Base-by-base conservation (phyloP, 1,140 invertebrate genomes). In the Argopecten irradians region DNA sequence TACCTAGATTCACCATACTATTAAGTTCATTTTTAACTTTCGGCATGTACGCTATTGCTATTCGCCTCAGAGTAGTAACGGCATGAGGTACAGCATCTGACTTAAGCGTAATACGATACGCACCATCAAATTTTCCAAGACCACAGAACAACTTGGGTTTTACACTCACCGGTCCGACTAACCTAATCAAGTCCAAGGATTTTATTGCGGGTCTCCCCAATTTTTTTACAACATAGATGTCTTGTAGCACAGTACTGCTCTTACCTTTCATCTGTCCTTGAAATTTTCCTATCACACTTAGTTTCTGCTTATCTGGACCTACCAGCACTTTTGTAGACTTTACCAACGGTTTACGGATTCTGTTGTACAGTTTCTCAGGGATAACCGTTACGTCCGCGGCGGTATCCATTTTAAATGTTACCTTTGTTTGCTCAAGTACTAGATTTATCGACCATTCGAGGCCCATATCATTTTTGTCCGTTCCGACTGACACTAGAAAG, bases 11-110 rank as follows among this genome's bases (percentile, higher is more conserved):
- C 71, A 92, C 88, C 91, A 92, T 91, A 39, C 90, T 84, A 32
- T 83, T 22, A 14, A 93, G 71, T 82, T 92, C 90, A 2, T 34
- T 36, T 43, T 91, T 89, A 8, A 92, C 90, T 82, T 91, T 88
- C 71, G 46, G 32, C n/a, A 90, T 41, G 35, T 87, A 36, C 19
- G 89, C 85, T 36, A 92, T 87, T 28, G 89, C 88, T 22, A 91
- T 86, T 86, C 88, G 85, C 14, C 89, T 71, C 16, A 88, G 89
- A 32, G 41, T 19, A 5, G 43, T 71, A 16, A 90, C 16, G 16
- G 89, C 84, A 83, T 88, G 87, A 14, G 90, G 88, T 41, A 35
- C 34, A 2, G 82, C 87, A 55, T 88, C 33, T 22, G 34, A 16
- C 35, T 90, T 36, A 7, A 89, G 34, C 7, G 32, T 55, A 11